Evolutionary conservation across 2,113 vertebrate genomes (phyloP), one percentile per base, ranked within the genome.

Genomic region (Coracopsis vasa): DNA sequence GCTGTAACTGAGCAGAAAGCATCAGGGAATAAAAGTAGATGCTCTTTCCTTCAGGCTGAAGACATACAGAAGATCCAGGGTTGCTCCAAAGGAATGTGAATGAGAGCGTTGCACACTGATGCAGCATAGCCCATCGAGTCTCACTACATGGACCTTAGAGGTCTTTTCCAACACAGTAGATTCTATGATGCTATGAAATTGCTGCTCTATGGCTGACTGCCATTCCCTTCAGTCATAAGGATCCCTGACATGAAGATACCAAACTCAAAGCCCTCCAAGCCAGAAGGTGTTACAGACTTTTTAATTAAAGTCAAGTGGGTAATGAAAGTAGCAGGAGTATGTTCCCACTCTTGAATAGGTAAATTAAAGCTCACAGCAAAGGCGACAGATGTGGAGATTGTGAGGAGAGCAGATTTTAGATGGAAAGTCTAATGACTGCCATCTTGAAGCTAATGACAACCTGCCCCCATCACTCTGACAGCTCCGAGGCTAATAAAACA

Each of bases 1-100:
- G 70, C 90, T 54, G n/a, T 82, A 94, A 91, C 70, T 10, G 84
- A 95, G 73, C 84, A 95, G 87, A 95, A 89, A 75, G 65, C 77
- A 94, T 5, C 56, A 7, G 87, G 70, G 84, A 95, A 62, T 27
- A 44, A 41, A 80, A 87, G 73, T 1, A 56, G 58, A 16, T 10
- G 89, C 70, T 39, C 33, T 48, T 28, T 81, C 54, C 73, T 91
- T 51, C 27, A 89, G 84, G 77, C 51, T 85, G 91, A 80, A 70
- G 80, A 48, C 47, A 15, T 10, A 33, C 41, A 47, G 78, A 88
- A 66, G 87, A 73, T 62, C 12, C 70, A 48, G 84, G 41, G 77
- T 69, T 56, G 47, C 65, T 95, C 77, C 51, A 9, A 28, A 17
- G 3, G 56, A 64, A 56, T 5, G 48, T 0, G 18, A 51, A 75